Conservation (phyloP, 1,140 invertebrate genomes). For the Rhopalosiphum maidis region DNA sequence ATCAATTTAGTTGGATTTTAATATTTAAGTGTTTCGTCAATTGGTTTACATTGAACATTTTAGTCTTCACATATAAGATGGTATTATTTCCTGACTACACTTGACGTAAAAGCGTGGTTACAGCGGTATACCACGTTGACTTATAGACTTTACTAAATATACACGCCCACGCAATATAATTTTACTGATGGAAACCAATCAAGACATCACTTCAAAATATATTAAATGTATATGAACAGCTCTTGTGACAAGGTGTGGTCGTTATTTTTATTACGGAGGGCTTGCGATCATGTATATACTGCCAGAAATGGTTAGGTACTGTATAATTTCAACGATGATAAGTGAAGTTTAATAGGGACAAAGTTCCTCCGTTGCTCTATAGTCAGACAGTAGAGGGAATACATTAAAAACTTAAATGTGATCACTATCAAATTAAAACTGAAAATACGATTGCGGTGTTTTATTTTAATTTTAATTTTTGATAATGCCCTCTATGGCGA, state of each 20-base stretch:
- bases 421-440: slow-evolving; percentile 28
- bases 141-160: background rate
- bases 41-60: background rate
- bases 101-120: background rate
- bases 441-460: background rate
- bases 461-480: slow-evolving; percentile 24
- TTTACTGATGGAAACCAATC: background rate
- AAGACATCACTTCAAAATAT: background rate
- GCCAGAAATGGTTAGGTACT: background rate
- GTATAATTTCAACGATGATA: background rate
- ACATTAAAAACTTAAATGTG: slow-evolving; percentile 18
- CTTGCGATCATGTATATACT: background rate
- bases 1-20: background rate
- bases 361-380: background rate
- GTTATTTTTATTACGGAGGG: background rate
- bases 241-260: background rate
- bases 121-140: background rate
- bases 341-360: background rate
- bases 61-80: background rate
- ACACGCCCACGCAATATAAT: background rate
- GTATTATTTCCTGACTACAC: background rate
- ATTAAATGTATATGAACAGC: background rate
- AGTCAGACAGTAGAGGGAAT: background rate
- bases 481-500: slow-evolving; percentile 31
- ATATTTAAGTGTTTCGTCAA: background rate